phyloP scores from a whole-genome alignment of 2,113 vertebrate species.

The Rhea pennata region DNA sequence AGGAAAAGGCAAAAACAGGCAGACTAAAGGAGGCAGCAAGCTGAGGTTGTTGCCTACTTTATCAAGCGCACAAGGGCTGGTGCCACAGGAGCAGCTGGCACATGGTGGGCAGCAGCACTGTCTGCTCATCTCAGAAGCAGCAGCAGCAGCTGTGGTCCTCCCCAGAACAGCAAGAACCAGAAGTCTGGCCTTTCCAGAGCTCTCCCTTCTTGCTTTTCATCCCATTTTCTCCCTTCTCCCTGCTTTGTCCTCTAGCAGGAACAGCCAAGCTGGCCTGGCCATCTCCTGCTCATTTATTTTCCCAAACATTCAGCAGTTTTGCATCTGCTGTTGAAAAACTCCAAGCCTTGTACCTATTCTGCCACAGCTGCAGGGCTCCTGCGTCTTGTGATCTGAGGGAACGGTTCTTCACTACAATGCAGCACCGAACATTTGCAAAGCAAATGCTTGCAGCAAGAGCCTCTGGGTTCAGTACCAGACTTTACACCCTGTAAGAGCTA shows the following conservation, averaged over 20 bases:
- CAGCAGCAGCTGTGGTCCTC: not conserved
- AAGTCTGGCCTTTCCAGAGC: not conserved
- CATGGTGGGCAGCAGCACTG: not conserved
- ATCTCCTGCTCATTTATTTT: not conserved
- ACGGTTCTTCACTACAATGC: not conserved
- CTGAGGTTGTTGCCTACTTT: not conserved
- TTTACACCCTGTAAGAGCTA: not conserved
- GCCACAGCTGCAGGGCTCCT: not conserved
- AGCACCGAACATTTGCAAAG: not conserved
- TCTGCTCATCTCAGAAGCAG: not conserved
- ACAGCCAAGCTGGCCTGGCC: not conserved
- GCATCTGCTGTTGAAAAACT: not conserved
- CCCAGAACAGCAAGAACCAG: not conserved
- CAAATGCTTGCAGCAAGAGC: not conserved
- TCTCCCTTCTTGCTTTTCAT: not conserved
- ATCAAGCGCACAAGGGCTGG: not conserved
- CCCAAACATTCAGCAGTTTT: not conserved
- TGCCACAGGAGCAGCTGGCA: not conserved
- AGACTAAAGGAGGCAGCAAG: not conserved
- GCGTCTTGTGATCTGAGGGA: not conserved
- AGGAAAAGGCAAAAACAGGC: not conserved
- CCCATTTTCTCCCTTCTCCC: not conserved
- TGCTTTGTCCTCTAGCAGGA: not conserved
- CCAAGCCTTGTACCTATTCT: not conserved
- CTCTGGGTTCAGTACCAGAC: accelerated